phyloP scores from a whole-genome alignment of 2,797 vertebrate species.

The Dipus sagitta region DNA sequence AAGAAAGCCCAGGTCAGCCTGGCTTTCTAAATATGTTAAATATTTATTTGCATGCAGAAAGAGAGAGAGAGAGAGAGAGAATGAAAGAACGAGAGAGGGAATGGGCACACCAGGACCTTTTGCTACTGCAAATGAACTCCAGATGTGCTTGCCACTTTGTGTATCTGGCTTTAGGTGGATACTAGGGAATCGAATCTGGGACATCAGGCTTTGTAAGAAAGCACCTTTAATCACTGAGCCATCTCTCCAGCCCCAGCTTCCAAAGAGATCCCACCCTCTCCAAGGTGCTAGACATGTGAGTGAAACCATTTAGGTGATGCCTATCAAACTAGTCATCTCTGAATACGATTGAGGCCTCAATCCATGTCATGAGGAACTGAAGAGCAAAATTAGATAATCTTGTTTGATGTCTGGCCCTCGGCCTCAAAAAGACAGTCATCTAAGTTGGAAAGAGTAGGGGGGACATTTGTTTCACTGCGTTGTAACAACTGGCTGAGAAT shows the following conservation, averaged over 20 bases:
- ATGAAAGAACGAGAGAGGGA: no score
- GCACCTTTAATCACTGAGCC: no score
- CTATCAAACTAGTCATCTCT: neutral
- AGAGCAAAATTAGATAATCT: neutral
- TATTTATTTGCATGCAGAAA: no score
- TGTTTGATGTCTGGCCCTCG: neutral
- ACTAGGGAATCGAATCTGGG: no score
- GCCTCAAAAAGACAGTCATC: no score
- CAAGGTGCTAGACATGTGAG: neutral
- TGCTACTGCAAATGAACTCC: no score
- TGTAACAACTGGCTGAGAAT: neutral
- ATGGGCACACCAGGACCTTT: no score
- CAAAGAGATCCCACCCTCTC: neutral
- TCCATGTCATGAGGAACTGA: fast-evolving
- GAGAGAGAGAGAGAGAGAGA: no score
- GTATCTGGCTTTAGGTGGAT: no score
- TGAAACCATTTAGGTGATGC: neutral
- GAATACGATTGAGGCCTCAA: neutral
- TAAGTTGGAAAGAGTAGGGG: neutral
- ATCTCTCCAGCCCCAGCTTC: neutral
- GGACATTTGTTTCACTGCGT: neutral
- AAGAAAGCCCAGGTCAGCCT: neutral
- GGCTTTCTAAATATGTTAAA: neutral
- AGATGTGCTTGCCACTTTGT: no score
- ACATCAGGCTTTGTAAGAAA: no score